A percentile compares a stretch with the other conserved stretches of the same genome.
Conservation (phyloP, 2,888 invertebrate genomes). For the Psylliodes chrysocephalus region DNA sequence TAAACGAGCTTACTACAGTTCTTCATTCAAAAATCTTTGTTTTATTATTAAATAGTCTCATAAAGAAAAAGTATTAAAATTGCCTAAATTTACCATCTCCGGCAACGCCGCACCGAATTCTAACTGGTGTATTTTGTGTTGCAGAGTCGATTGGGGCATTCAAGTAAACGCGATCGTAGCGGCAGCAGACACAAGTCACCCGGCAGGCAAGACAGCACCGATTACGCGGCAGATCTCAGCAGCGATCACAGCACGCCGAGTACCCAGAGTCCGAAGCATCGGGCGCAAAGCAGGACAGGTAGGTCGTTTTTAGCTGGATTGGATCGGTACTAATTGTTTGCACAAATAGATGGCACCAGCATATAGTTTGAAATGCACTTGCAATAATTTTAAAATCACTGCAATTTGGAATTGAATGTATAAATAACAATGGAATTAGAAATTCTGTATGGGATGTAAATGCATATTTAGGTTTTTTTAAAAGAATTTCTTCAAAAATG, state of each 20-base stretch:
- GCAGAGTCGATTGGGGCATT: conserved; percentile 77
- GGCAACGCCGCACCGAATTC: neutral
- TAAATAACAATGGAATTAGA: too few species aligned
- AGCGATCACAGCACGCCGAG: conserved; percentile 75
- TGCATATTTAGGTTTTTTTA: too few species aligned
- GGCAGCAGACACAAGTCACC: conserved; percentile 67
- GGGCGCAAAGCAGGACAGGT: conserved; percentile 70
- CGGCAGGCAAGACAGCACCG: conserved; percentile 71
- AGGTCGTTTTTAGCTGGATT: conserved; percentile 32
- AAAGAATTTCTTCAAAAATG: too few species aligned
- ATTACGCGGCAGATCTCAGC: conserved; percentile 84
- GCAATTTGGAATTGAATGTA: too few species aligned
- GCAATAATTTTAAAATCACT: too few species aligned
- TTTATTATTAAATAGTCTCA: too few species aligned
- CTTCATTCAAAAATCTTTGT: too few species aligned
- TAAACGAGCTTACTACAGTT: too few species aligned
- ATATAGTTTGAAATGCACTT: neutral
- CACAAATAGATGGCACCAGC: neutral
- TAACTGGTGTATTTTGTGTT: conserved; percentile 47
- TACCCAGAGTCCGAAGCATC: conserved; percentile 82
- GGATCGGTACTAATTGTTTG: neutral
- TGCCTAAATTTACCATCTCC: neutral
- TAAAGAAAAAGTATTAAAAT: neutral
- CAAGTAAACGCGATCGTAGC: conserved; percentile 33
- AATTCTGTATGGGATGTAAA: too few species aligned